A percentile compares a stretch with the other conserved stretches of the same genome.
Evolutionary conservation across 2,797 vertebrate species (phyloP).

Genomic region (Urocyon cinereoargenteus): DNA sequence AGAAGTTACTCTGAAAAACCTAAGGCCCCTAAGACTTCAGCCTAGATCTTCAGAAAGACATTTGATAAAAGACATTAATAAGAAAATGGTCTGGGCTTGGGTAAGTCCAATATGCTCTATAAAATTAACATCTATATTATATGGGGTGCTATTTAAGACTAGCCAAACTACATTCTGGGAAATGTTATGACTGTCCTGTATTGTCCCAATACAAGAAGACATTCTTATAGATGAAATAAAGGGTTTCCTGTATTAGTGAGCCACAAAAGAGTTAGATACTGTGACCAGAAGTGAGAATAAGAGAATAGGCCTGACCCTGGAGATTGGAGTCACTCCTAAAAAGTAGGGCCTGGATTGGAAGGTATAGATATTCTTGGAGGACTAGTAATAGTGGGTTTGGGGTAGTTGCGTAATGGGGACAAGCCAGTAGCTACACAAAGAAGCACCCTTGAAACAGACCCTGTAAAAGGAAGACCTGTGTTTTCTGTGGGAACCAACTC

Average conservation of each 20-base stretch:
- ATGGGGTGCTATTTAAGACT: background rate
- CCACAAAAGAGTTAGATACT: background rate
- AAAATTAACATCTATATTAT: background rate
- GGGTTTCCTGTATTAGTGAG: background rate
- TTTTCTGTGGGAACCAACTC: background rate
- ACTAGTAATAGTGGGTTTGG: background rate
- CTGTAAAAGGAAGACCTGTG: background rate
- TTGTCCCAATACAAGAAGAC: background rate
- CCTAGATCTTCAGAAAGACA: background rate
- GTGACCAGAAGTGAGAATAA: background rate
- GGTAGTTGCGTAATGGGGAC: background rate
- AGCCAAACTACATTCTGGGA: background rate
- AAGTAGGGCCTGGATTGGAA: background rate
- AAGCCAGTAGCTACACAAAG: background rate
- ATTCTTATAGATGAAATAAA: background rate
- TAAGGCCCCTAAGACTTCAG: background rate
- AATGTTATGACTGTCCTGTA: background rate
- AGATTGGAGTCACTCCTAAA: background rate
- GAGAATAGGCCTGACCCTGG: background rate
- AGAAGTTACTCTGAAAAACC: background rate
- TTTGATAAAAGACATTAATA: background rate
- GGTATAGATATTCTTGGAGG: background rate
- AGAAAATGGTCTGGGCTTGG: background rate
- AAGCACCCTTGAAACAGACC: background rate
- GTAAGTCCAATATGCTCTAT: background rate